Evolutionary conservation across 2,888 invertebrate genomes (phyloP).

Genomic region (Teleogryllus oceanicus): DNA sequence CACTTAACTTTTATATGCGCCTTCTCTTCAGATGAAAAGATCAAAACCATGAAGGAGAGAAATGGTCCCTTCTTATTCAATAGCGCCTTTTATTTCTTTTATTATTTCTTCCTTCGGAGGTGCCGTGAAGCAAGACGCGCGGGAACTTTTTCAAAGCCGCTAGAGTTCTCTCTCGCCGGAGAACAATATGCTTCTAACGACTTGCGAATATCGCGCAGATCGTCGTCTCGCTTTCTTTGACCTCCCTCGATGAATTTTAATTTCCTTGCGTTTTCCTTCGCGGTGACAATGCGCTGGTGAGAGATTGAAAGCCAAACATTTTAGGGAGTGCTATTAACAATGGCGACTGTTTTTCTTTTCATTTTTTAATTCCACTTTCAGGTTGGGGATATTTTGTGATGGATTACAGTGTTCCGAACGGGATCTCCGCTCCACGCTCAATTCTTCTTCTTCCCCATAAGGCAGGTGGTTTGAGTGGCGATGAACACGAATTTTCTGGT

Average conservation of each 20-base stretch:
- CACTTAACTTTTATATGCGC: constrained; percentile 18
- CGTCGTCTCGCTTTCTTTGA: background rate
- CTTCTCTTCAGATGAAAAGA: constrained; percentile 7
- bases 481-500: background rate
- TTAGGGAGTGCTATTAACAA: no score
- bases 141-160: background rate
- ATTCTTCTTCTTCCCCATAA: background rate
- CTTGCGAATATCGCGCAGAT: background rate
- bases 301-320: no score
- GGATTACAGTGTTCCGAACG: no score
- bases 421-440: no score
- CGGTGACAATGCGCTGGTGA: no score
- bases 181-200: background rate
- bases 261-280: background rate
- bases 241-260: constrained; percentile 1
- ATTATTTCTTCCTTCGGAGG: background rate
- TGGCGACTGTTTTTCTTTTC: no score
- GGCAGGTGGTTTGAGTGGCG: background rate
- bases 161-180: background rate
- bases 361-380: no score
- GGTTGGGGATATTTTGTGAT: no score
- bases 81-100: background rate
- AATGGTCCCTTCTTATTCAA: constrained; percentile 18
- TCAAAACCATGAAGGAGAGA: constrained; percentile 18
- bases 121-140: background rate